Conservation (phyloP, 2,888 invertebrate species). For the Polydesmus complanatus region DNA sequence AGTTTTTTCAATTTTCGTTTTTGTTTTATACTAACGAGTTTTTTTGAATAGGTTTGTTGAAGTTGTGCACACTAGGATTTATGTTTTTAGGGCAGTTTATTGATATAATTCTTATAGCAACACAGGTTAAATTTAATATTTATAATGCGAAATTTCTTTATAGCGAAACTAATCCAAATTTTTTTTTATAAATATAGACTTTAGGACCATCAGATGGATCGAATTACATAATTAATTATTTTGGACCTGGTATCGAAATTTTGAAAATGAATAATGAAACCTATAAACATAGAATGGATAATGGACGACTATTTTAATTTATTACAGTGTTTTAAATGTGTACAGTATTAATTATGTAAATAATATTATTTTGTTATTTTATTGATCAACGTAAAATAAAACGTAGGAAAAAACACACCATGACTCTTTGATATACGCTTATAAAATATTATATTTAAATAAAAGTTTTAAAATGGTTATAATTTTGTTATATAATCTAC, state of each 20-base stretch:
- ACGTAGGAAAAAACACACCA: too few relatives aligned
- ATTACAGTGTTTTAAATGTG: too few relatives aligned
- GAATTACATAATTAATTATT: constrained; percentile 82
- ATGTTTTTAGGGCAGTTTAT: constrained; percentile 85
- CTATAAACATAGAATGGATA: constrained; percentile 38
- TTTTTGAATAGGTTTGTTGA: constrained; percentile 50
- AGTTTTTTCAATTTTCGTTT: background rate
- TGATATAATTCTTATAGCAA: constrained; percentile 89
- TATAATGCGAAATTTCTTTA: background rate
- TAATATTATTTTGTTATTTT: too few relatives aligned
- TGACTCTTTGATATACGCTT: too few relatives aligned
- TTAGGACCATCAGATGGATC: constrained; percentile 92
- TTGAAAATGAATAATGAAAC: constrained; percentile 71
- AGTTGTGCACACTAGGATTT: constrained; percentile 89
- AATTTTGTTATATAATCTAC: too few relatives aligned
- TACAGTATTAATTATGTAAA: too few relatives aligned
- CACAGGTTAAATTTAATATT: constrained; percentile 46
- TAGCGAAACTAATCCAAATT: background rate
- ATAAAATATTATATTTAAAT: too few relatives aligned
- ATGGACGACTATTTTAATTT: too few relatives aligned
- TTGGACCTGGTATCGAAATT: constrained; percentile 71
- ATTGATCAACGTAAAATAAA: too few relatives aligned
- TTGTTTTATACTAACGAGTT: background rate
- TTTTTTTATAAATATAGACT: constrained; percentile 27
- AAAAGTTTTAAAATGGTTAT: too few relatives aligned